Base-by-base conservation (phyloP, 2,797 vertebrate species). In the Liparis tanakae region DNA sequence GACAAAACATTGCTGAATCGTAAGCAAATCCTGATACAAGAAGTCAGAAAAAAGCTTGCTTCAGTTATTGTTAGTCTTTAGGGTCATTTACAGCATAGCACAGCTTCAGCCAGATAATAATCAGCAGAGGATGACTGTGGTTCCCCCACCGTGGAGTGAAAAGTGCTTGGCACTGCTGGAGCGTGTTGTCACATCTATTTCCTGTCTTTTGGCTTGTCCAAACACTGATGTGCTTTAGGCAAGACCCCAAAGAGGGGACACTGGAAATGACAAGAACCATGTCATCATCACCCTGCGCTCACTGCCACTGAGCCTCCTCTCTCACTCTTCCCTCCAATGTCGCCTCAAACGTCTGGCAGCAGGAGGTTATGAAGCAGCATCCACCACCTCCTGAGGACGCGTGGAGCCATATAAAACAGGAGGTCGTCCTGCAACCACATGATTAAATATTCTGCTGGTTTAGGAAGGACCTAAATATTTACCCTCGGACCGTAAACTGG, bases 161-260 rank as follows among this genome's bases (percentile, higher is more conserved):
- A 87, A 85, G 61, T 74, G 84, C 77, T 79, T 76, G 67, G 75
- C 86, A 82, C 84, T 88, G 87, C 82, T 85, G 76, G 25, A 84
- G 80, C 44, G 5, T 67, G 79, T 79, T 86, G 80, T 87, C 87
- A 89, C 80, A 88, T 87, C 77, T 51, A 89, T 78, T 89, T 84
- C 82, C 74, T 75, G 82, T 88, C 79, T 87, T 78, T 79, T 81
- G 67, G 62, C 75, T 86, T 78, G 84, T 89, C 86, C 70, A 86
- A 81, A 88, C 77, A 85, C 76, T 85, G 75, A 82, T 80, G 74
- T 72, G 81, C 82, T 84, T 48, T 69, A 67, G 79, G 83, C 86
- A 76, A 73, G 63, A 82, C 63, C 76, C 78, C 77, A 51, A 58
- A 74, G 84, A 79, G 70, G 79, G 59, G 72, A 83, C 79, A 80